These are phyloP conservation scores for Leuciscus idus DNA, from an alignment of 2,113 vertebrate genomes.

Conservation along the genomic window DNA sequence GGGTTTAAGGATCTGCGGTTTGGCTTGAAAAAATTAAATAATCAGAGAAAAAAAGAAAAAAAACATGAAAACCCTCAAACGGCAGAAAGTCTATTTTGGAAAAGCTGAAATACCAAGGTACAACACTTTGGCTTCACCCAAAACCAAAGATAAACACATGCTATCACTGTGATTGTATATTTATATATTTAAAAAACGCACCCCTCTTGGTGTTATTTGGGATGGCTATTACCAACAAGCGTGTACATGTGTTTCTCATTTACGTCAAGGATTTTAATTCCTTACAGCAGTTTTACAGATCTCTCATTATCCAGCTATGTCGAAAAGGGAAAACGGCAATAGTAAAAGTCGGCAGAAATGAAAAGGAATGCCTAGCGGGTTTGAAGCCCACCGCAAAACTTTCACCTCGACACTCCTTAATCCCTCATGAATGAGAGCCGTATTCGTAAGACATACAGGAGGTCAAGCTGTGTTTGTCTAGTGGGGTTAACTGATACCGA, in stretches of 20 bases:
- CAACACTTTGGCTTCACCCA: slow-evolving; percentile 80
- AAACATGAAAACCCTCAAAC: not conserved
- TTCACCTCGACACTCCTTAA: slow-evolving; percentile 35
- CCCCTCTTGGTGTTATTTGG: slow-evolving; percentile 78
- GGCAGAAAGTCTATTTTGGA: slow-evolving; percentile 84
- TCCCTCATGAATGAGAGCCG: slow-evolving; percentile 25
- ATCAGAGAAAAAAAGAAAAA: not conserved
- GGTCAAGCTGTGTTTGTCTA: slow-evolving; percentile 14
- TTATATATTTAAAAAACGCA: slow-evolving; percentile 71
- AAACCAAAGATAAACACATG: slow-evolving; percentile 91
- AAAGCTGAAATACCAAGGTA: slow-evolving; percentile 85
- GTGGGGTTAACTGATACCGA: slow-evolving; percentile 24
- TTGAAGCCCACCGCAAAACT: slow-evolving; percentile 51
- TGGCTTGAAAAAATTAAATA: slow-evolving; percentile 38
- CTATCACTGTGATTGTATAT: slow-evolving; percentile 87
- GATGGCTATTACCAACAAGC: slow-evolving; percentile 84
- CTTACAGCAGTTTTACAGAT: slow-evolving; percentile 81
- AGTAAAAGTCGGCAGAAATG: slow-evolving; percentile 52
- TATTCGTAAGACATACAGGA: slow-evolving; percentile 23
- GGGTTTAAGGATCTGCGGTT: slow-evolving; percentile 71
- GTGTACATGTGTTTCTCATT: slow-evolving; percentile 85
- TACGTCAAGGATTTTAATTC: slow-evolving; percentile 65
- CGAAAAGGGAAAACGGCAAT: slow-evolving; percentile 52
- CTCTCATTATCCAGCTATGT: slow-evolving; percentile 79
- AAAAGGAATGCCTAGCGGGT: slow-evolving; percentile 49